Percentiles rank a stretch among this genome's conserved stretches.
phyloP scores from a whole-genome alignment of 2,113 vertebrate genomes.

The Marmota monax region DNA sequence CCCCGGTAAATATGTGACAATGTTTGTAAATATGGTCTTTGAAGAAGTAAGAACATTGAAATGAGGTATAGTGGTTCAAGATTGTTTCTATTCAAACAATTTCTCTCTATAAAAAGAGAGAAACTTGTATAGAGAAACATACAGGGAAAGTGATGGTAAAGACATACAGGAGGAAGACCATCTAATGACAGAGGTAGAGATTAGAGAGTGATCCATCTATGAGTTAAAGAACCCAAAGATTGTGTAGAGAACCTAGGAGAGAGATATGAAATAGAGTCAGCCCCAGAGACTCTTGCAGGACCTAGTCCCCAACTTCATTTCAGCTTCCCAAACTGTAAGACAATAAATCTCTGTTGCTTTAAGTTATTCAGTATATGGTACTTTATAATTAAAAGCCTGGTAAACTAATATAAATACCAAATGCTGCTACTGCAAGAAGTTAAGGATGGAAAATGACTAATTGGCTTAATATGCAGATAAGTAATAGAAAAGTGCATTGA shows the following conservation, averaged over 20 bases:
- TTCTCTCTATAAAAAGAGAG: background rate
- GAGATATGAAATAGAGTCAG: background rate
- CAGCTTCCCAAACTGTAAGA: background rate
- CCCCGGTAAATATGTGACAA: background rate
- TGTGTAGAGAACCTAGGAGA: background rate
- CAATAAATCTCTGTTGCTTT: background rate
- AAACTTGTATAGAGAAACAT: background rate
- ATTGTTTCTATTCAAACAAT: background rate
- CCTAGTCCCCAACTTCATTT: background rate
- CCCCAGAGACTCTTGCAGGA: background rate
- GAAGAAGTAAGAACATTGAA: background rate
- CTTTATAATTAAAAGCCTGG: background rate
- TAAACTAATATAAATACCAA: constrained; percentile 7
- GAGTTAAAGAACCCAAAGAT: background rate
- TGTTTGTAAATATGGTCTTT: constrained; percentile 26
- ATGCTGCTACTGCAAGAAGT: background rate
- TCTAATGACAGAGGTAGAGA: background rate
- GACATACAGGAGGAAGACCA: background rate
- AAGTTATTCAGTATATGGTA: background rate
- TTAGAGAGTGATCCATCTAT: background rate
- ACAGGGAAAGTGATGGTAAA: background rate
- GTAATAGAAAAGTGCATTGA: background rate
- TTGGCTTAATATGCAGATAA: background rate
- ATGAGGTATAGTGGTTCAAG: background rate
- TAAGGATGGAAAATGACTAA: background rate